Percentiles rank a stretch among this genome's conserved stretches.
These are phyloP conservation scores for Drosophila pachea DNA, from an alignment of 1,140 invertebrate genomes.

Conservation along the genomic window DNA sequence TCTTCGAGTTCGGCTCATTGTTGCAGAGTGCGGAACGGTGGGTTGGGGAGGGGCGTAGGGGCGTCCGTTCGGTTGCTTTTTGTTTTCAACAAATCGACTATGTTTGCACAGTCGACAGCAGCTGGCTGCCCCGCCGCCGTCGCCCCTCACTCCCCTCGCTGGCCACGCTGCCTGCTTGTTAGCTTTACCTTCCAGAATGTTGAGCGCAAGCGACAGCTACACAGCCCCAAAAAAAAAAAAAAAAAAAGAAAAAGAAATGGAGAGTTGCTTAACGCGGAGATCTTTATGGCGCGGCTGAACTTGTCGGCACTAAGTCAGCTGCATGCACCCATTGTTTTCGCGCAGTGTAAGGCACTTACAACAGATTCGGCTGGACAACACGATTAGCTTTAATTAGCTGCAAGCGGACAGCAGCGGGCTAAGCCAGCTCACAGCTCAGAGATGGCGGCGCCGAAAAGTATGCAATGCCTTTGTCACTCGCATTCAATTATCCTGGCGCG, in stretches of 20 bases:
- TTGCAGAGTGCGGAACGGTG: background rate
- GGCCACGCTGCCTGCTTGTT: constrained; percentile 22
- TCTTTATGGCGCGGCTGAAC: background rate
- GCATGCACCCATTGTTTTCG: background rate
- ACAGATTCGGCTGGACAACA: constrained; percentile 39
- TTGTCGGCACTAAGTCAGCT: background rate
- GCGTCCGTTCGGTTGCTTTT: constrained; percentile 7
- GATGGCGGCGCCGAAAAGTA: constrained; percentile 18
- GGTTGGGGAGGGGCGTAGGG: background rate
- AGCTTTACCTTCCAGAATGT: constrained; percentile 31
- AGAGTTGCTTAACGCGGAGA: background rate
- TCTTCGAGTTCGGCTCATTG: background rate
- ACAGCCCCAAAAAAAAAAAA: constrained; percentile 3
- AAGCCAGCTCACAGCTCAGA: constrained; percentile 30
- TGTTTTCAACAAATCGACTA: constrained; percentile 56
- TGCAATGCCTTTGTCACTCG: constrained; percentile 22
- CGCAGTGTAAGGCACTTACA: constrained; percentile 25
- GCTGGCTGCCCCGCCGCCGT: background rate
- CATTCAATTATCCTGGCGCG: constrained; percentile 35
- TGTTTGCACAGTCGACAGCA: constrained; percentile 32
- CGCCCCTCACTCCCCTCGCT: background rate
- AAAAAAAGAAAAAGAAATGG: background rate
- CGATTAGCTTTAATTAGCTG: constrained; percentile 58
- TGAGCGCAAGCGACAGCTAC: constrained; percentile 36
- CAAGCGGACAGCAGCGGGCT: constrained; percentile 23